A percentile compares a stretch with the other conserved stretches of the same genome.
Conservation (phyloP, 2,888 invertebrate species). For the Globia sparganii region DNA sequence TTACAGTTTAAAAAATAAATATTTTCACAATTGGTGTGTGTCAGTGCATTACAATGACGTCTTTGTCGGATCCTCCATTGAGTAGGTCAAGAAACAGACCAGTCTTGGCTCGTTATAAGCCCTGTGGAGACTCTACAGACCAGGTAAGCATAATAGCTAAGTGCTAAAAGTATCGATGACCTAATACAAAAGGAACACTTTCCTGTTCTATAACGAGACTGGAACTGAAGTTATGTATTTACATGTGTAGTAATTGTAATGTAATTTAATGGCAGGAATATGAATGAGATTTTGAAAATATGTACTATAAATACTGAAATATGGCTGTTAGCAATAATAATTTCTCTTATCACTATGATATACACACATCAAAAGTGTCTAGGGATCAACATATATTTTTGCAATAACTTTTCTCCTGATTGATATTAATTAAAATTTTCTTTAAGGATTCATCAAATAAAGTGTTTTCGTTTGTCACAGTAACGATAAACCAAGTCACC, state of each 20-base stretch:
- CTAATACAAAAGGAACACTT: conserved; percentile 33
- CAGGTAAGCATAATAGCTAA: conserved; percentile 76
- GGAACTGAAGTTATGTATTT: not conserved
- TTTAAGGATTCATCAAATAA: too few species aligned
- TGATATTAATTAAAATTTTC: too few species aligned
- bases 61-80: conserved; percentile 84
- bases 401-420: too few species aligned
- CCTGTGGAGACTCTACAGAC: conserved; percentile 75
- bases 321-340: conserved; percentile 18
- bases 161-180: conserved; percentile 30
- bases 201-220: conserved; percentile 36
- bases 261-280: conserved; percentile 5
- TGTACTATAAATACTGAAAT: not conserved
- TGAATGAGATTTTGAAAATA: conserved; percentile 12
- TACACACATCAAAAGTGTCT: too few species aligned
- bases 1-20: conserved; percentile 43
- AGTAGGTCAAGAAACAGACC: conserved; percentile 85
- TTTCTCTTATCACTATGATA: conserved; percentile 47
- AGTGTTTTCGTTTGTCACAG: too few species aligned
- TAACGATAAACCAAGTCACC: too few species aligned
- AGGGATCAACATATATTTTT: too few species aligned
- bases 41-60: conserved; percentile 77
- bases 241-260: not conserved
- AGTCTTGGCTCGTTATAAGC: conserved; percentile 86
- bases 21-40: conserved; percentile 52